These are phyloP conservation scores for Chaetogeoica ovagalla DNA, from an alignment of 2,888 invertebrate genomes.

Conservation along the genomic window DNA sequence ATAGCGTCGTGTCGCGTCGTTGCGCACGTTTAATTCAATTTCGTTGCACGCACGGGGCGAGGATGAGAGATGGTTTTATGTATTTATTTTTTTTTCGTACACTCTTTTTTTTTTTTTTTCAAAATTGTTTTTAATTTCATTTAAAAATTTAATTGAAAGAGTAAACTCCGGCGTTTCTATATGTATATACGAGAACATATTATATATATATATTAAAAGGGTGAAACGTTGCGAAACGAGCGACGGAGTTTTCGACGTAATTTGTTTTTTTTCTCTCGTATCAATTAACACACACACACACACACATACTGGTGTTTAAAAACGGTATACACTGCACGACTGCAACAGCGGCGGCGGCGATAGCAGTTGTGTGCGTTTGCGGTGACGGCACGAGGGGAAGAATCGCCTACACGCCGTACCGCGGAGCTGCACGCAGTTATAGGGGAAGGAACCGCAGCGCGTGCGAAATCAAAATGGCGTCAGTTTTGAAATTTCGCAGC, in stretches of 20 bases:
- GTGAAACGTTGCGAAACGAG: not conserved
- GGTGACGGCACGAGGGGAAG: not conserved
- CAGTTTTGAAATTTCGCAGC: constrained; percentile 51
- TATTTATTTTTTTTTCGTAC: not conserved
- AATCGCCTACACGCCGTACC: constrained; percentile 1
- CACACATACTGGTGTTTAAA: not conserved
- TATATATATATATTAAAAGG: not conserved
- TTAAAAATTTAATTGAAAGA: constrained; percentile 29
- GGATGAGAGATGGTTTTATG: not conserved
- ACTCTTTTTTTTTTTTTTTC: too few relatives aligned
- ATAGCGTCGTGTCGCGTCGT: not conserved
- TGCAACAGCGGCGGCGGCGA: not conserved
- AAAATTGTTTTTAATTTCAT: not conserved
- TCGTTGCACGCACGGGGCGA: not conserved
- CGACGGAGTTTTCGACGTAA: not conserved
- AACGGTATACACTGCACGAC: not conserved
- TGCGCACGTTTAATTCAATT: constrained; percentile 12
- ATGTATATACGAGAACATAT: not conserved
- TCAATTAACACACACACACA: constrained; percentile 18
- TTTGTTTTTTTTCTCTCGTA: not conserved
- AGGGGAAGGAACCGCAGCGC: constrained; percentile 5
- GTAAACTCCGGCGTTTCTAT: constrained; percentile 23
- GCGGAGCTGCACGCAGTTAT: too few relatives aligned
- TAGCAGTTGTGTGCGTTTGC: not conserved
- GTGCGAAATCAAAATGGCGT: constrained; percentile 47